phyloP scores from a whole-genome alignment of 1,140 invertebrate species.

The Ceratina australensis region DNA sequence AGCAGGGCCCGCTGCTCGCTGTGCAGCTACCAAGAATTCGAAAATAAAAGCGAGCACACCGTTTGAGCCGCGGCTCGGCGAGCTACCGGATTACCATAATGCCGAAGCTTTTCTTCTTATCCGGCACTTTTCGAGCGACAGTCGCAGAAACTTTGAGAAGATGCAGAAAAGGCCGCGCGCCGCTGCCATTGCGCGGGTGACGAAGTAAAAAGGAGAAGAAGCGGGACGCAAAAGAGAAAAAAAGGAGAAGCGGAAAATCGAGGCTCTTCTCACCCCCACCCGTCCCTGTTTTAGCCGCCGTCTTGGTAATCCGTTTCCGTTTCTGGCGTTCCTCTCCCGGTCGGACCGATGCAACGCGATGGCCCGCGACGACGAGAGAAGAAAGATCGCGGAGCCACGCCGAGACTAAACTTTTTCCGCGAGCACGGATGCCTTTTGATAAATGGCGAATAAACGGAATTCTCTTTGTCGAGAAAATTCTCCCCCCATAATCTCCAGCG shows the following conservation, averaged over 20 bases:
- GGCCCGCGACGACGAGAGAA: slow-evolving; percentile 19
- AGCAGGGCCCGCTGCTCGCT: background rate
- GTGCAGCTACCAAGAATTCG: slow-evolving; percentile 10
- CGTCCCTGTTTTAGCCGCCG: background rate
- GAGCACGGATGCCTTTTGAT: slow-evolving; percentile 48
- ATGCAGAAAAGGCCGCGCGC: slow-evolving; percentile 23
- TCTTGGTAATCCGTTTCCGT: slow-evolving; percentile 55
- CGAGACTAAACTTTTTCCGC: slow-evolving; percentile 49
- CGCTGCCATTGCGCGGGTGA: too few species aligned
- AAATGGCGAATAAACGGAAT: slow-evolving; percentile 58
- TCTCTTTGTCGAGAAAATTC: slow-evolving; percentile 30
- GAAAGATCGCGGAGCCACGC: slow-evolving; percentile 1
- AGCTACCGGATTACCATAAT: slow-evolving; percentile 63
- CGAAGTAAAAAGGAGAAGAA: background rate
- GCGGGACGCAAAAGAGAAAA: background rate
- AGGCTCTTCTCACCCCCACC: slow-evolving; percentile 35
- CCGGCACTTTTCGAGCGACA: slow-evolving; percentile 61
- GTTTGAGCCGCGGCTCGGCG: slow-evolving; percentile 40
- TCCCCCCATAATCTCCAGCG: slow-evolving; percentile 43
- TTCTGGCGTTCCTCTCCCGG: slow-evolving; percentile 15
- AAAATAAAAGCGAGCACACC: slow-evolving; percentile 39
- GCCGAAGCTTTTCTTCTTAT: slow-evolving; percentile 65
- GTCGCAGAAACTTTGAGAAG: slow-evolving; percentile 55
- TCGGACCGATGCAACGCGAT: slow-evolving; percentile 5
- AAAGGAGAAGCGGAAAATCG: slow-evolving; percentile 22